phyloP scores from a whole-genome alignment of 2,888 invertebrate genomes.

The Mylabris sibirica region DNA sequence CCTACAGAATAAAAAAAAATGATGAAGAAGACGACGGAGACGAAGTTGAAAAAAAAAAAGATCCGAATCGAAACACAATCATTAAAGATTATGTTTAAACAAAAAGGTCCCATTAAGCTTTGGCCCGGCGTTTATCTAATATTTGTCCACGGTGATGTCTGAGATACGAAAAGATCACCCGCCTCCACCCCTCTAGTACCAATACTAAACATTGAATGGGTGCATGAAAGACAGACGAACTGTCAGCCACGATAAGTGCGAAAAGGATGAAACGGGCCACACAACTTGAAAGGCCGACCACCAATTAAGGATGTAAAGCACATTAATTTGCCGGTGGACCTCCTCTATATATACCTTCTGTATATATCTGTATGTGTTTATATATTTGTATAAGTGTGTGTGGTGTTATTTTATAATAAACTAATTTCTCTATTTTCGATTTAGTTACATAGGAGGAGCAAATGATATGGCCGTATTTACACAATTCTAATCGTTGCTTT shows the following conservation, averaged over 20 bases:
- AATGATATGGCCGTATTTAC: not conserved
- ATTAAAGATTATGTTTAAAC: slow-evolving; percentile 60
- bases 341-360: slow-evolving; percentile 50
- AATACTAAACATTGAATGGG: slow-evolving; percentile 40
- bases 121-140: slow-evolving; percentile 58
- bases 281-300: slow-evolving; percentile 58
- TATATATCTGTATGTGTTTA: slow-evolving; percentile 19
- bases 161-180: slow-evolving; percentile 44
- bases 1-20: slow-evolving; percentile 16
- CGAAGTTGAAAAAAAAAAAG: slow-evolving; percentile 14
- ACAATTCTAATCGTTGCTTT: not conserved
- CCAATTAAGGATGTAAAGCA: slow-evolving; percentile 63
- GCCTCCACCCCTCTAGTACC: not conserved
- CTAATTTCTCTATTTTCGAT: slow-evolving; percentile 9
- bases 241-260: slow-evolving; percentile 33
- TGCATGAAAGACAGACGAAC: slow-evolving; percentile 42
- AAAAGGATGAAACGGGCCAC: slow-evolving; percentile 55
- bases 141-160: slow-evolving; percentile 60
- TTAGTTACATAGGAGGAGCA: not conserved
- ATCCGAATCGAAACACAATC: slow-evolving; percentile 48
- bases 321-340: slow-evolving; percentile 62
- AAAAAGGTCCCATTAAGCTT: slow-evolving; percentile 59
- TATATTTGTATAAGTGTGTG: slow-evolving; percentile 46
- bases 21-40: too few relatives aligned
- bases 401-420: slow-evolving; percentile 28